Evolutionary conservation across 1,140 invertebrate species (phyloP).

Genomic region (Eulimnadia texana): DNA sequence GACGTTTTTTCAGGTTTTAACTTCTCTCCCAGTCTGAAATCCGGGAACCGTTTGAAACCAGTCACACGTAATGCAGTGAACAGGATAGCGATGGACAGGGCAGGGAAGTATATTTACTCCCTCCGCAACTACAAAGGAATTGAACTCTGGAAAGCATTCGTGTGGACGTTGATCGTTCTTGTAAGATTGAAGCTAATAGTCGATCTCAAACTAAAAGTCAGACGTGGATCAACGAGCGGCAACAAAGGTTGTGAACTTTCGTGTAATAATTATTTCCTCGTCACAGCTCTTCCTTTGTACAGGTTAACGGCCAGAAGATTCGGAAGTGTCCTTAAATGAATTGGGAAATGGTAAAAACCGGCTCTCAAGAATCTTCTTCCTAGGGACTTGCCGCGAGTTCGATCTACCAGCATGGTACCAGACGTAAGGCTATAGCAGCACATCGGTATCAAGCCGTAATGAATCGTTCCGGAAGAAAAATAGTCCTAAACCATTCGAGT

Average conservation of each 20-base stretch:
- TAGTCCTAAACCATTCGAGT: not conserved
- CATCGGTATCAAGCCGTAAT: not conserved
- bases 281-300: not conserved
- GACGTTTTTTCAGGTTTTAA: not conserved
- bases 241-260: not conserved
- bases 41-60: not conserved
- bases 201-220: not conserved
- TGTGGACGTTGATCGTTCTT: too few relatives aligned
- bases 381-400: not conserved
- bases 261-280: not conserved
- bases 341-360: not conserved
- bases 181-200: slow-evolving; percentile 2
- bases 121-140: not conserved
- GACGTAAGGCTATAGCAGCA: slow-evolving; percentile 6
- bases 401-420: not conserved
- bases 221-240: not conserved
- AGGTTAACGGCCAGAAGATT: slow-evolving; percentile 6
- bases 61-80: too few relatives aligned
- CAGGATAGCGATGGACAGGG: not conserved
- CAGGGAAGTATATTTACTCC: not conserved
- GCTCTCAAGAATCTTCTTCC: not conserved
- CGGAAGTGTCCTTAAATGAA: not conserved
- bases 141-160: not conserved
- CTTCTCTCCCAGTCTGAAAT: not conserved
- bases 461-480: not conserved